Conservation (phyloP, 2,113 vertebrate genomes). For the Lepus europaeus region DNA sequence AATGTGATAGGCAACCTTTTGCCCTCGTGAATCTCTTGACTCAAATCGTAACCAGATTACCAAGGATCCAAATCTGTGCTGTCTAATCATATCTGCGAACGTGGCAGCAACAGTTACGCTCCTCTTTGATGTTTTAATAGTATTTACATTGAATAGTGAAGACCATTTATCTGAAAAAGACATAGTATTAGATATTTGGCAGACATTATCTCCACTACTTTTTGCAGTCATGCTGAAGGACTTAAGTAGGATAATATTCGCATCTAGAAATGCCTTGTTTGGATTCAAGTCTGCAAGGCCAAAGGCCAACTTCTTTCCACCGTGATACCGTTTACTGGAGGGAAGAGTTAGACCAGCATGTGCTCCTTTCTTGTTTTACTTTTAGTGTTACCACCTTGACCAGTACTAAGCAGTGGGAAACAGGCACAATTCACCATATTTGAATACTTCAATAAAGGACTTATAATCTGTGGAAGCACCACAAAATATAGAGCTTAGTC, state of each 20-base stretch:
- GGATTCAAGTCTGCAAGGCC: not conserved
- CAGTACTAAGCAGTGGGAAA: not conserved
- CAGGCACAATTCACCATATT: not conserved
- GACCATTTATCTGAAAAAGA: not conserved
- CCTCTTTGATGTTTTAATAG: not conserved
- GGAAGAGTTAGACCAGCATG: not conserved
- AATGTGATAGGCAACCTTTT: slow-evolving; percentile 50
- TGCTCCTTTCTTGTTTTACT: not conserved
- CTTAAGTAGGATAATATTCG: not conserved
- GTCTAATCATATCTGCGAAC: not conserved
- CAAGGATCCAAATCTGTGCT: not conserved
- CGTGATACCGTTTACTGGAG: not conserved
- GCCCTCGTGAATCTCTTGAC: slow-evolving; percentile 52
- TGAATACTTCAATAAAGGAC: not conserved
- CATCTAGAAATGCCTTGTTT: not conserved
- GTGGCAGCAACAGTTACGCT: not conserved
- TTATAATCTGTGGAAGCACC: not conserved
- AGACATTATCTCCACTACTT: not conserved
- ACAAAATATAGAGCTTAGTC: not conserved
- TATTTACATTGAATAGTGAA: not conserved
- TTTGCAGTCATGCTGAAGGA: not conserved
- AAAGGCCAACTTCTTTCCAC: not conserved
- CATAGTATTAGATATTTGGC: not conserved
- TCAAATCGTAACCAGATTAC: slow-evolving; percentile 11
- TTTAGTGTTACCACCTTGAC: not conserved